Evolutionary conservation across 2,113 vertebrate species (phyloP).

Genomic region (Agelaius tricolor): DNA sequence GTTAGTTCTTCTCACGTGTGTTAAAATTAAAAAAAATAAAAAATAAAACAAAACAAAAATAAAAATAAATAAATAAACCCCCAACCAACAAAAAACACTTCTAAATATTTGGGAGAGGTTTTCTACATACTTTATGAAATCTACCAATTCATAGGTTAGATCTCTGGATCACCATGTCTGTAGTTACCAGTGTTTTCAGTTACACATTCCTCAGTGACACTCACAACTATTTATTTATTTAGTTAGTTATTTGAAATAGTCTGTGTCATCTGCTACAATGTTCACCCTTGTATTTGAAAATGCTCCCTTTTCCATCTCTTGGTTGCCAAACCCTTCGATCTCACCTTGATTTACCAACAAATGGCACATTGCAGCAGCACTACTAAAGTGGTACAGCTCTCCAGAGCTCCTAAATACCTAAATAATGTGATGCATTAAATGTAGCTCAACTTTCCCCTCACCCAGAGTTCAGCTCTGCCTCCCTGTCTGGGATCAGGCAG

Average conservation of each 20-base stretch:
- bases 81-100: neutral
- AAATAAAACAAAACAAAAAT: neutral
- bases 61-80: neutral
- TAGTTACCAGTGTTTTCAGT: neutral
- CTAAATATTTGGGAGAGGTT: neutral
- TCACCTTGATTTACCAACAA: neutral
- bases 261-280: accelerated
- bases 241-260: neutral
- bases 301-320: neutral
- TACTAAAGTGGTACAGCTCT: neutral
- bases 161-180: neutral
- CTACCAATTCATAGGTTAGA: neutral
- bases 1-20: neutral
- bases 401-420: neutral
- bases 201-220: accelerated
- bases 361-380: neutral
- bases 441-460: neutral
- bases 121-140: neutral
- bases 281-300: neutral
- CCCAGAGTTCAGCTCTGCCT: neutral
- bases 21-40: neutral
- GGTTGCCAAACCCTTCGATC: neutral
- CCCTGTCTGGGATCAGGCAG: neutral
- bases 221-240: neutral
- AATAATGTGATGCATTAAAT: neutral